These are phyloP conservation scores for Epirrita christyi DNA, from an alignment of 2,888 invertebrate species.

Conservation along the genomic window DNA sequence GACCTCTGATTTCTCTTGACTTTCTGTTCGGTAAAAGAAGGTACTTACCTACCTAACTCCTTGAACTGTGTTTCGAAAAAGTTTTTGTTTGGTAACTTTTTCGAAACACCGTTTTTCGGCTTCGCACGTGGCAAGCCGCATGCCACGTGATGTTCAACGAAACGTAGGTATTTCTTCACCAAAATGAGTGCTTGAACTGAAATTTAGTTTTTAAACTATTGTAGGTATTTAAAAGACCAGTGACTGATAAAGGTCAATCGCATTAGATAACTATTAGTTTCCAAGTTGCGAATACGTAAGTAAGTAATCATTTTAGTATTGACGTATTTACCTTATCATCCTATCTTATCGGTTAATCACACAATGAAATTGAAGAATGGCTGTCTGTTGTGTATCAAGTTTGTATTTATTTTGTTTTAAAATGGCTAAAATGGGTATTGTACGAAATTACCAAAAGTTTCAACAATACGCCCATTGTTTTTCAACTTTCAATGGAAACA, in stretches of 20 bases:
- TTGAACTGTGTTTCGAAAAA: too few species aligned
- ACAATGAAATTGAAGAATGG: constrained; percentile 22
- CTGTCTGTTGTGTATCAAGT: constrained; percentile 8
- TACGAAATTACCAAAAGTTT: constrained; percentile 5
- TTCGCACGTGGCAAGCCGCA: constrained; percentile 1
- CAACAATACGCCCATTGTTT: constrained; percentile 12
- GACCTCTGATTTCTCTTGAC: too few species aligned
- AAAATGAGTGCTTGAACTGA: not conserved
- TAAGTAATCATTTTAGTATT: constrained; percentile 28
- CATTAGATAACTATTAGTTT: constrained; percentile 22
- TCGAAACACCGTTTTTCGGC: not conserved
- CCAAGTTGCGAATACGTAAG: constrained; percentile 16
- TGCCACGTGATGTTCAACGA: not conserved
- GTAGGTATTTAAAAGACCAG: constrained; percentile 6
- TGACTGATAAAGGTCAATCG: constrained; percentile 29
- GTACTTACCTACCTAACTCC: too few species aligned
- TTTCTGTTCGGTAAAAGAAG: too few species aligned
- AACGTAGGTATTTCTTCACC: too few species aligned
- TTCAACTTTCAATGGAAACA: constrained; percentile 4
- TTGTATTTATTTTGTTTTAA: not conserved
- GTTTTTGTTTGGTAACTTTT: not conserved
- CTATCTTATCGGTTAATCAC: constrained; percentile 36
- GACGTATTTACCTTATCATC: constrained; percentile 34
- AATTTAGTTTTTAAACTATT: not conserved
- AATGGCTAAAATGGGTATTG: not conserved